These are phyloP conservation scores for Drosophila conformis DNA, from an alignment of 2,888 invertebrate species.

Conservation along the genomic window DNA sequence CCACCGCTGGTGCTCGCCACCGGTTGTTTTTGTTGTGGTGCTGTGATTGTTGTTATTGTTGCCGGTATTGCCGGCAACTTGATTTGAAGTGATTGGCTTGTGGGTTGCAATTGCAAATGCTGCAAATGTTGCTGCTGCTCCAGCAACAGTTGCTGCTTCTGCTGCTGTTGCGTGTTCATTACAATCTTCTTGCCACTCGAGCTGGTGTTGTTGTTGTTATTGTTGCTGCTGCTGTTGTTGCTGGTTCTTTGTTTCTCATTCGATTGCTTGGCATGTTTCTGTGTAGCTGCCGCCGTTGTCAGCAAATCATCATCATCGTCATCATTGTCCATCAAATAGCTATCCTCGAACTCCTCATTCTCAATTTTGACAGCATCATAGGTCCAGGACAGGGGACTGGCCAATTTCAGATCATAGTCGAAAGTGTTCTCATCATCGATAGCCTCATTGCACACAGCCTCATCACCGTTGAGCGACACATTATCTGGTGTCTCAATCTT, in stretches of 20 bases:
- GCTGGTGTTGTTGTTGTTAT: slow-evolving; percentile 7
- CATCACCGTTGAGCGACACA: slow-evolving; percentile 76
- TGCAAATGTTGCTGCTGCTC: slow-evolving; percentile 82
- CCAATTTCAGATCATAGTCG: slow-evolving; percentile 84
- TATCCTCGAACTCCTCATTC: slow-evolving; percentile 84
- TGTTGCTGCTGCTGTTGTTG: slow-evolving; percentile 62
- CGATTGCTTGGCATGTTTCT: slow-evolving; percentile 78
- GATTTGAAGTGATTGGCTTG: slow-evolving; percentile 78
- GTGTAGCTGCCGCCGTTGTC: slow-evolving; percentile 77
- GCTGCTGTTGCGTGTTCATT: slow-evolving; percentile 63
- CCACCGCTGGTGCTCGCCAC: slow-evolving; percentile 69
- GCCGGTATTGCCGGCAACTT: slow-evolving; percentile 81
- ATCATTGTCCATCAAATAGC: slow-evolving; percentile 79
- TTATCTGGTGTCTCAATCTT: slow-evolving; percentile 82
- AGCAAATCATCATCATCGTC: slow-evolving; percentile 82
- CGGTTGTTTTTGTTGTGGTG: slow-evolving; percentile 56
- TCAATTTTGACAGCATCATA: slow-evolving; percentile 84
- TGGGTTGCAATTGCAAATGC: slow-evolving; percentile 79
- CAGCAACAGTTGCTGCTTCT: slow-evolving; percentile 72
- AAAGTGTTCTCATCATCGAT: slow-evolving; percentile 77
- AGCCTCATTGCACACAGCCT: slow-evolving; percentile 75
- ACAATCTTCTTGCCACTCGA: slow-evolving; percentile 47
- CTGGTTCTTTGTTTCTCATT: slow-evolving; percentile 55
- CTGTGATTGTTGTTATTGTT: slow-evolving; percentile 74
- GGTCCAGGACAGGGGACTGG: slow-evolving; percentile 85